These are phyloP conservation scores for Drosophila meridionalis DNA, from an alignment of 2,888 invertebrate species.

Conservation along the genomic window DNA sequence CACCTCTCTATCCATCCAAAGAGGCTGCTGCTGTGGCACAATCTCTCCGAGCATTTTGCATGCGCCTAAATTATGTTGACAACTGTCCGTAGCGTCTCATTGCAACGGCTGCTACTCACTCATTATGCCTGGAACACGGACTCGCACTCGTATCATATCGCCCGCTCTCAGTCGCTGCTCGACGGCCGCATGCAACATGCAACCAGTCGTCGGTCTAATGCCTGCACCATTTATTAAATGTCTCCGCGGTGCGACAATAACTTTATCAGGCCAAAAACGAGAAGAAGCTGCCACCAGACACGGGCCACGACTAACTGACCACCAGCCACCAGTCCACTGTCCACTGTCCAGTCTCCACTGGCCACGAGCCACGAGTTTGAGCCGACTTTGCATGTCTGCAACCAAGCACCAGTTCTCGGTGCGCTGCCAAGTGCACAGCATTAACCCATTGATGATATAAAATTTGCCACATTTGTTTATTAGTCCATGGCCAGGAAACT, in stretches of 20 bases:
- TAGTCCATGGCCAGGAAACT: too few species aligned
- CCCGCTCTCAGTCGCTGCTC: conserved; percentile 47
- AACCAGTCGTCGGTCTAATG: conserved; percentile 70
- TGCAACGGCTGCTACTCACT: conserved; percentile 79
- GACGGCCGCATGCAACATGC: conserved; percentile 45
- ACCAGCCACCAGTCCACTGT: conserved; percentile 35
- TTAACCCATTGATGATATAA: conserved; percentile 57
- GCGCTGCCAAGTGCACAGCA: conserved; percentile 66
- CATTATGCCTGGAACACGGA: conserved; percentile 74
- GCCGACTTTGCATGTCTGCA: conserved; percentile 67
- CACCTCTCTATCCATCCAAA: conserved; percentile 25
- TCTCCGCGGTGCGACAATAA: conserved; percentile 81
- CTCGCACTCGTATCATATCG: conserved; percentile 80
- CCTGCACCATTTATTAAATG: conserved; percentile 83
- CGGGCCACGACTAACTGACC: conserved; percentile 24
- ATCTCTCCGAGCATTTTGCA: conserved; percentile 71
- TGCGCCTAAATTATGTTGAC: conserved; percentile 83
- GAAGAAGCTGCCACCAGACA: conserved; percentile 64
- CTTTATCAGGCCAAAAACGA: conserved; percentile 81
- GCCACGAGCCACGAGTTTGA: conserved; percentile 33
- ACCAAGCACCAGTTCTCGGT: conserved; percentile 61
- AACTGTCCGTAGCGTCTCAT: conserved; percentile 79
- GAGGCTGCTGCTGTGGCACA: conserved; percentile 22
- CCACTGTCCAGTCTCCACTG: conserved; percentile 17
- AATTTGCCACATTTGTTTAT: conserved; percentile 5